Conservation (phyloP, 2,113 vertebrate genomes). For the Chamaea fasciata region DNA sequence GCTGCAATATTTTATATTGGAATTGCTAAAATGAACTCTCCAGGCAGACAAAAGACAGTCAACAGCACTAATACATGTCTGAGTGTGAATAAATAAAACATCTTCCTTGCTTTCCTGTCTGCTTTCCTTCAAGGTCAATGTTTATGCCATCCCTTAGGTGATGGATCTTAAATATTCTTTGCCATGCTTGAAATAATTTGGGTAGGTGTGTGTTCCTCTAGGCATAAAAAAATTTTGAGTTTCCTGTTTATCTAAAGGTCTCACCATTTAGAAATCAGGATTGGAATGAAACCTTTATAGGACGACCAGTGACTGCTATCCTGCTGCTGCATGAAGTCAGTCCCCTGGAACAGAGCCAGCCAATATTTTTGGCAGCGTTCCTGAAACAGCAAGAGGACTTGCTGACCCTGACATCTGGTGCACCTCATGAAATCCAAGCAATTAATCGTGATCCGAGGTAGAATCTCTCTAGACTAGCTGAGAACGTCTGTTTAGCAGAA, state of each 20-base stretch:
- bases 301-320: neutral
- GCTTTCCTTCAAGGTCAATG: neutral
- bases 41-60: neutral
- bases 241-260: conserved; percentile 17
- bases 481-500: conserved; percentile 48
- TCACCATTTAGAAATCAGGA: conserved; percentile 14
- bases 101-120: neutral
- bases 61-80: neutral
- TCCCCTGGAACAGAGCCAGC: conserved; percentile 37
- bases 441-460: conserved; percentile 57
- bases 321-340: conserved; percentile 49
- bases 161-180: neutral
- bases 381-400: conserved; percentile 44
- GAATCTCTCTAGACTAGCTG: conserved; percentile 51
- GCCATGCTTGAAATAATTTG: neutral
- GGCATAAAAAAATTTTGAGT: neutral
- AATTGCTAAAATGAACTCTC: neutral
- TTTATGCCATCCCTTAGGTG: neutral
- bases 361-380: conserved; percentile 39
- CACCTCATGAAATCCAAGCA: conserved; percentile 53
- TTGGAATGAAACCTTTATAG: neutral
- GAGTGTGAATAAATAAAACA: neutral
- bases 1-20: neutral
- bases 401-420: conserved; percentile 65
- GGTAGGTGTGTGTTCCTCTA: neutral